Evolutionary conservation across 2,113 vertebrate species (phyloP).

Genomic region (Carassius carassius): DNA sequence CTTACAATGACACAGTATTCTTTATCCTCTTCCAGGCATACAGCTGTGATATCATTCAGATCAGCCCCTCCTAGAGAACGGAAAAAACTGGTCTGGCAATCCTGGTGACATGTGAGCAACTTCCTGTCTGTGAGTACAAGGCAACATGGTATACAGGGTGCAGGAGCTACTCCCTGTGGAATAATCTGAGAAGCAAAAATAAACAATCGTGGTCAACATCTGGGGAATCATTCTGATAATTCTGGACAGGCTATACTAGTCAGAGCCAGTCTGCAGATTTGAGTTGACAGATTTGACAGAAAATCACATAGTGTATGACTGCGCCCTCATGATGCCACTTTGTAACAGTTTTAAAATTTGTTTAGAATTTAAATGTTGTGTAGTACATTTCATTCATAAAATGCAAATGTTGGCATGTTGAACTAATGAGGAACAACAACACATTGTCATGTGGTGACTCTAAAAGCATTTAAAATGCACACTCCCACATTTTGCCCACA

Average conservation of each 20-base stretch:
- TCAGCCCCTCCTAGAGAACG: conserved; percentile 83
- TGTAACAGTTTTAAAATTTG: too few species aligned
- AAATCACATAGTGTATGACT: too few species aligned
- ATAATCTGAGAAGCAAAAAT: conserved; percentile 78
- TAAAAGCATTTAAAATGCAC: conserved; percentile 12
- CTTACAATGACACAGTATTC: conserved; percentile 95
- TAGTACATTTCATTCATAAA: background rate
- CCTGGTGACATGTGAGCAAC: conserved; percentile 92
- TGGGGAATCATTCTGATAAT: background rate
- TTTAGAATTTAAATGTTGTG: too few species aligned
- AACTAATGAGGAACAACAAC: background rate
- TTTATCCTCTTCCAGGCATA: conserved; percentile 78
- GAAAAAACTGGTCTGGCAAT: conserved; percentile 98
- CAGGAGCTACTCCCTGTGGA: conserved; percentile 85
- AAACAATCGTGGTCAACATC: background rate
- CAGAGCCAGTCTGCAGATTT: too few species aligned
- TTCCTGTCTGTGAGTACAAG: conserved; percentile 85
- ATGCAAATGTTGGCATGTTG: background rate
- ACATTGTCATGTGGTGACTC: background rate
- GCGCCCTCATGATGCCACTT: too few species aligned
- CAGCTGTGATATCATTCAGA: conserved; percentile 74
- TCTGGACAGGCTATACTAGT: background rate
- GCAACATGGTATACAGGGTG: conserved; percentile 91
- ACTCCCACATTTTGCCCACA: too few species aligned
- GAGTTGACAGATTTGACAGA: too few species aligned